Evolutionary conservation across 2,113 vertebrate genomes (phyloP).

Genomic region (Accipiter virgatus): DNA sequence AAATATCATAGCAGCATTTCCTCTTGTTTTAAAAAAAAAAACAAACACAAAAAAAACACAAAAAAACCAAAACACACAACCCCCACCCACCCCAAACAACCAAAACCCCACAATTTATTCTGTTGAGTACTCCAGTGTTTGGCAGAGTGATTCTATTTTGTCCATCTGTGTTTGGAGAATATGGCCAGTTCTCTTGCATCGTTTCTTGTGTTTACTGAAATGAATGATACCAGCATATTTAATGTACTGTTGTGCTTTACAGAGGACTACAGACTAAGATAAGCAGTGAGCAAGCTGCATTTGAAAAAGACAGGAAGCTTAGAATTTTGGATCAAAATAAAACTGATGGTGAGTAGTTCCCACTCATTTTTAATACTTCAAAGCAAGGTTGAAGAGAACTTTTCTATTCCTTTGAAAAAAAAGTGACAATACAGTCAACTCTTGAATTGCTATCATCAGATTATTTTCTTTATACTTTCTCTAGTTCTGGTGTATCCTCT

Average conservation of each 20-base stretch:
- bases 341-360: slow-evolving; percentile 66
- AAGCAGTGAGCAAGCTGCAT: slow-evolving; percentile 11
- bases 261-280: slow-evolving; percentile 52
- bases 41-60: neutral
- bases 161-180: slow-evolving; percentile 65
- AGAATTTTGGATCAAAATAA: slow-evolving; percentile 38
- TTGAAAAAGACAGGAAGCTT: slow-evolving; percentile 29
- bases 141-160: slow-evolving; percentile 53
- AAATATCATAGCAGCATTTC: slow-evolving; percentile 46
- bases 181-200: slow-evolving; percentile 51
- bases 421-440: neutral
- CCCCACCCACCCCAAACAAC: neutral
- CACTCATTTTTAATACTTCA: neutral
- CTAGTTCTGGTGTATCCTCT: neutral
- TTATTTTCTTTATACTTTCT: neutral
- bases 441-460: neutral
- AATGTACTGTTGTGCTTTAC: slow-evolving; percentile 61
- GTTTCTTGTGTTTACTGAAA: slow-evolving; percentile 45
- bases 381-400: neutral
- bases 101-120: neutral
- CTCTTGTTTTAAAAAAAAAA: neutral
- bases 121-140: slow-evolving; percentile 48
- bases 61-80: too few relatives aligned
- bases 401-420: neutral
- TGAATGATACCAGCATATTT: slow-evolving; percentile 37